Conservation (phyloP, 2,797 vertebrate genomes). For the Choloepus didactylus region DNA sequence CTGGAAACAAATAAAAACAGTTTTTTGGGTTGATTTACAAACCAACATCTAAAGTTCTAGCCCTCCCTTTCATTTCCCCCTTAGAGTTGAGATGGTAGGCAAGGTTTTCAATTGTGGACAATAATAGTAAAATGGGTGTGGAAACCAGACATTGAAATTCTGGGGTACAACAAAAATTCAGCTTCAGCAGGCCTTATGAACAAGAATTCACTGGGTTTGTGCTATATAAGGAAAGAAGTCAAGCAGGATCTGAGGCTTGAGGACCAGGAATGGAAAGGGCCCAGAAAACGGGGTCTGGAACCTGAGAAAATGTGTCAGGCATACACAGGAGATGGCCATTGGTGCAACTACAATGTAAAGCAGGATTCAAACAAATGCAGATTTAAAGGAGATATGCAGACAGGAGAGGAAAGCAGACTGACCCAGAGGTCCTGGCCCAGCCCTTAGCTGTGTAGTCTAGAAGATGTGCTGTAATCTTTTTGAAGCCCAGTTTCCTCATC, state of each 20-base stretch:
- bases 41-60: background rate
- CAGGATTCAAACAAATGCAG: background rate
- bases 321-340: background rate
- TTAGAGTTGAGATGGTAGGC: background rate
- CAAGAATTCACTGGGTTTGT: background rate
- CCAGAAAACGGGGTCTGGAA: background rate
- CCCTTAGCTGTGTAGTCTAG: background rate
- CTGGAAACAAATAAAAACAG: background rate
- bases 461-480: background rate
- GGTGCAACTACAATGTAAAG: background rate
- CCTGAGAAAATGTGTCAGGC: background rate
- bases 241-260: background rate
- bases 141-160: background rate
- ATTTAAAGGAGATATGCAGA: background rate
- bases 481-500: background rate
- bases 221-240: background rate
- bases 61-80: background rate
- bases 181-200: background rate
- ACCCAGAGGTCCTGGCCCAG: background rate
- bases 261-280: background rate
- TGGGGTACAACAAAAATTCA: background rate
- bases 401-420: background rate
- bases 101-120: background rate
- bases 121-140: background rate
- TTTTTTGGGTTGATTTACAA: slow-evolving; percentile 26